Conservation (phyloP, 2,113 vertebrate species). For the Boulengeromyrus knoepffleri region DNA sequence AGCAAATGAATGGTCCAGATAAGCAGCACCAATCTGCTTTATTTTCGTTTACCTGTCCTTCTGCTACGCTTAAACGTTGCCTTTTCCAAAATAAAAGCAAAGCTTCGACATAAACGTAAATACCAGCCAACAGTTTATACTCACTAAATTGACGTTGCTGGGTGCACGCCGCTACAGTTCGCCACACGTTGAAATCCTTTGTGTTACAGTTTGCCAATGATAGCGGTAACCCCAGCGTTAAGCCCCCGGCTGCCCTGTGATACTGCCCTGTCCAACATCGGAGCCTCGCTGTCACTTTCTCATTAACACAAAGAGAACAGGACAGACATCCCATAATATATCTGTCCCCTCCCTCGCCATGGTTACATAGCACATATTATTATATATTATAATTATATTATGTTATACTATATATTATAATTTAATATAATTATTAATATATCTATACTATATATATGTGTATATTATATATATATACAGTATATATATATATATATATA, state of each 20-base stretch:
- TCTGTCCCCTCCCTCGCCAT: slow-evolving; percentile 58
- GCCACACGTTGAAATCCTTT: background rate
- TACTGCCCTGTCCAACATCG: slow-evolving; percentile 51
- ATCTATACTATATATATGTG: background rate
- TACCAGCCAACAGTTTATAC: background rate
- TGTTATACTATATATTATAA: background rate
- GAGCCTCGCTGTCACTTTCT: slow-evolving; percentile 59
- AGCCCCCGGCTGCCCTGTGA: background rate
- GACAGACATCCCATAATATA: slow-evolving; percentile 76
- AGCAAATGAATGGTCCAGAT: background rate
- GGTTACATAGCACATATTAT: slow-evolving; percentile 76
- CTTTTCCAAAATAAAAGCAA: background rate
- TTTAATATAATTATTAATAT: background rate
- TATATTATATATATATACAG: background rate
- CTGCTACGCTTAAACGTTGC: background rate
- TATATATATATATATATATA: background rate
- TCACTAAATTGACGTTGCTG: background rate
- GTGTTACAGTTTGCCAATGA: background rate
- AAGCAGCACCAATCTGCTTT: background rate
- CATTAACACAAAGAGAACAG: slow-evolving; percentile 73
- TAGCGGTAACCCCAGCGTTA: background rate
- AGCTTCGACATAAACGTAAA: background rate
- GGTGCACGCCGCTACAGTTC: background rate
- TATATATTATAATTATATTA: slow-evolving; percentile 62
- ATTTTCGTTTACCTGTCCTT: background rate